Evolutionary conservation across 2,797 vertebrate species (phyloP).

Genomic region (Artibeus lituratus): DNA sequence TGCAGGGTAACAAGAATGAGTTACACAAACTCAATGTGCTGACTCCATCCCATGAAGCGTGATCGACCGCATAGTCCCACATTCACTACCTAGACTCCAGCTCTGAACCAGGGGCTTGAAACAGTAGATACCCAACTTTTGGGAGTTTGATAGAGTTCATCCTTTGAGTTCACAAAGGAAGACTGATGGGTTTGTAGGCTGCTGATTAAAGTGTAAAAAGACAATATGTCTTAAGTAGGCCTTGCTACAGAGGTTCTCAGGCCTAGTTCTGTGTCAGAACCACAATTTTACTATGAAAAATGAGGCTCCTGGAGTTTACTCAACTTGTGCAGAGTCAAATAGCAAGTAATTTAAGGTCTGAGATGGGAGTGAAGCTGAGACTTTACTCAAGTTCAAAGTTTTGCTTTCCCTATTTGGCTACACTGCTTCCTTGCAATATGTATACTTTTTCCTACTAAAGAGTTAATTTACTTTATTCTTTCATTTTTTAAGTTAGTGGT

Average conservation of each 20-base stretch:
- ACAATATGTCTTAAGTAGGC: background rate
- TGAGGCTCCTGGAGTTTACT: background rate
- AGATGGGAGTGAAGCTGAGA: background rate
- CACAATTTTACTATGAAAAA: background rate
- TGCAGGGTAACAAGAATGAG: background rate
- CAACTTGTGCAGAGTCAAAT: background rate
- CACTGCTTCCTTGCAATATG: background rate
- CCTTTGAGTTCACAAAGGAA: background rate
- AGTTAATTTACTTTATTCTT: background rate
- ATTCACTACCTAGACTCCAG: background rate
- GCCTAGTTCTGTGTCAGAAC: background rate
- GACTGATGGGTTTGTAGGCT: background rate
- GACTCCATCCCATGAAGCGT: background rate
- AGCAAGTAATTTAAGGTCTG: background rate
- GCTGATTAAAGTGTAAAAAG: background rate
- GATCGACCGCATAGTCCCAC: background rate
- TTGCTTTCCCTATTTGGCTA: background rate
- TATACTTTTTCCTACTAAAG: background rate
- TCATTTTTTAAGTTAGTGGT: too few species aligned
- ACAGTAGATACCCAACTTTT: background rate
- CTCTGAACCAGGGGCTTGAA: background rate
- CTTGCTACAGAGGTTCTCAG: background rate
- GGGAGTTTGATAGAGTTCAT: background rate
- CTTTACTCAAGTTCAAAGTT: background rate
- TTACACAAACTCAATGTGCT: background rate